A percentile compares a stretch with the other conserved stretches of the same genome.
Conservation (phyloP, 2,113 vertebrate species). For the Hydrolagus affinis region DNA sequence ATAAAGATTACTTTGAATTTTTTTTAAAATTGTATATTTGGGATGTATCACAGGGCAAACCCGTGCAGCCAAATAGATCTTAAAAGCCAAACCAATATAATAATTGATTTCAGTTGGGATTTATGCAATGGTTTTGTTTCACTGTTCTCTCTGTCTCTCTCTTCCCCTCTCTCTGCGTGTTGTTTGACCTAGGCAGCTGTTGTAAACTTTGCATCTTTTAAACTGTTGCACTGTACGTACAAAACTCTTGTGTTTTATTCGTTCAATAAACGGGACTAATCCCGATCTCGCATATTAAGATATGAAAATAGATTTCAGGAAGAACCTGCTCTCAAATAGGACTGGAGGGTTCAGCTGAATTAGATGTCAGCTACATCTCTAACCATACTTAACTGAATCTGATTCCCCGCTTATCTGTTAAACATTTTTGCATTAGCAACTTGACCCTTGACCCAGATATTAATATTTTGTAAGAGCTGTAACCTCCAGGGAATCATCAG, state of each 20-base stretch:
- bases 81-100: too few relatives aligned
- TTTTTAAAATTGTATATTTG: too few relatives aligned
- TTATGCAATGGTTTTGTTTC: too few relatives aligned
- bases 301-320: not conserved
- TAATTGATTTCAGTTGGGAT: too few relatives aligned
- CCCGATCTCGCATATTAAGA: not conserved
- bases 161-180: too few relatives aligned
- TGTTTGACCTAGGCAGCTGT: constrained; percentile 6
- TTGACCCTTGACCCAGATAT: not conserved
- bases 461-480: not conserved
- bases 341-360: not conserved
- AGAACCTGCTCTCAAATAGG: not conserved
- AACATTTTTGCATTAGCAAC: not conserved
- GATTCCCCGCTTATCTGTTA: not conserved
- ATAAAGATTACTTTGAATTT: too few relatives aligned
- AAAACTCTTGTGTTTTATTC: not conserved
- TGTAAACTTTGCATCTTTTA: not conserved
- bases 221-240: not conserved
- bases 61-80: too few relatives aligned
- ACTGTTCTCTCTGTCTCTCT: too few relatives aligned
- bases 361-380: not conserved
- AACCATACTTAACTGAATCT: not conserved
- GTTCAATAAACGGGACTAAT: not conserved
- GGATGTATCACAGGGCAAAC: too few relatives aligned
- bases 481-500: not conserved